Conservation (phyloP, 2,888 invertebrate species). For the Drosophila pseudotakahashii region DNA sequence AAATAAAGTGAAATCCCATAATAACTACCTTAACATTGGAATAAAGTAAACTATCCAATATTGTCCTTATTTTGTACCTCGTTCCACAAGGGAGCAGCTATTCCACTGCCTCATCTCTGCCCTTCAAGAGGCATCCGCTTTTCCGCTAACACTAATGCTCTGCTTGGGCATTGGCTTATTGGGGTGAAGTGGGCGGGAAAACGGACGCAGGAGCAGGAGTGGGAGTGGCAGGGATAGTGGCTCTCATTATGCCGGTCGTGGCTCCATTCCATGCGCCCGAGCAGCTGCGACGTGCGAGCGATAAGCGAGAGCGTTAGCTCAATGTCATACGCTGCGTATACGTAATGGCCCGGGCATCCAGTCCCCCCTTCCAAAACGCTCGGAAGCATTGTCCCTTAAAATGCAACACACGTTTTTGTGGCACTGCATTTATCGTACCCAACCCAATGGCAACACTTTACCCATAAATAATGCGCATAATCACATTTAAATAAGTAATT, state of each 20-base stretch:
- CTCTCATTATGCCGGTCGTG: constrained; percentile 74
- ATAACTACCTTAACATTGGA: too few relatives aligned
- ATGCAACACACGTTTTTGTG: constrained; percentile 73
- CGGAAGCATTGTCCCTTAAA: constrained; percentile 45
- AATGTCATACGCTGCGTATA: constrained; percentile 71
- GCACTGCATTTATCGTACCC: constrained; percentile 68
- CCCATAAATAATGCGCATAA: constrained; percentile 76
- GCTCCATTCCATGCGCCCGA: constrained; percentile 57
- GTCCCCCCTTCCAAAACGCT: constrained; percentile 10
- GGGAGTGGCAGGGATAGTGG: constrained; percentile 12
- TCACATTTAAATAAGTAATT: constrained; percentile 79
- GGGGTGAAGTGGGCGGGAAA: constrained; percentile 28
- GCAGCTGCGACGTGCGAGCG: constrained; percentile 72
- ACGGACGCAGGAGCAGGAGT: constrained; percentile 8
- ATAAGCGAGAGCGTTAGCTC: constrained; percentile 66
- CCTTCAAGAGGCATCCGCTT: constrained; percentile 11
- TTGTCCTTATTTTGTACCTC: background rate
- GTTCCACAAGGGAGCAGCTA: background rate
- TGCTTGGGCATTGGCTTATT: constrained; percentile 46
- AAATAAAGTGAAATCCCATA: too few relatives aligned
- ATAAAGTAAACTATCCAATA: too few relatives aligned
- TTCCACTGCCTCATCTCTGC: constrained; percentile 5
- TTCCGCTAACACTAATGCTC: constrained; percentile 57
- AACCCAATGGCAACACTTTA: constrained; percentile 17
- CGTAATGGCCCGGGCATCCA: constrained; percentile 53